Base-by-base conservation (phyloP, 1,140 invertebrate genomes). In the Drosophila takahashii region DNA sequence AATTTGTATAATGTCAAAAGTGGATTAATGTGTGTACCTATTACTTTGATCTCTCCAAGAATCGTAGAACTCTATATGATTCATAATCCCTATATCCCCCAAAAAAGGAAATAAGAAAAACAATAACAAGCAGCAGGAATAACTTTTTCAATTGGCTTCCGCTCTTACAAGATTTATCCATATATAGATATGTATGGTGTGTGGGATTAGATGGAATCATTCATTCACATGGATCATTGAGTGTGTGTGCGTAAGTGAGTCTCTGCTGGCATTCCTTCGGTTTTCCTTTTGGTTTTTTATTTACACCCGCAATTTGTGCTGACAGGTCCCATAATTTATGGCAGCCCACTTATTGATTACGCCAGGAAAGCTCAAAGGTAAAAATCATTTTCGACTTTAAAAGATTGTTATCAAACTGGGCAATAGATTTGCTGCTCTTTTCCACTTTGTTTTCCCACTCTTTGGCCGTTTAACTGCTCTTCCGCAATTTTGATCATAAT, bases 281-380 rank as follows among this genome's bases (percentile, higher is more conserved):
- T 16, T 52, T 41, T 50, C 39, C 7, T 39, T 9, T 75, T 51
- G 10, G 8, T 8, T 54, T 57, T 75, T 72, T 84, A 80, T 85
- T 70, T 85, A 72, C 61, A 64, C 41, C 54, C 36, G 59, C 77
- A 47, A 79, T 72, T 79, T 71, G 58, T 57, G 80, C 66, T 79
- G 83, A 89, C 83, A 86, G 83, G 51, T 76, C 29, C 62, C 79
- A 87, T 81, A 87, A 87, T 87, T 86, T 86, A 86, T 86, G 84
- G 66, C 48, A 27, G 50, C 56, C 65, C 83, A 83, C 84, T 86
- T 87, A 86, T 86, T 86, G 83, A 86, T 86, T 86, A 83, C 47
- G 67, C 18, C 50, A 16, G 6, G 39, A 47, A n/a, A 50, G 26
- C 41, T 56, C 27, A 32, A 37, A 77, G 72, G 78, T 80, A 59